Evolutionary conservation across 2,113 vertebrate genomes (phyloP), one percentile per base, ranked within the genome.

Genomic region (Lagopus leucura): DNA sequence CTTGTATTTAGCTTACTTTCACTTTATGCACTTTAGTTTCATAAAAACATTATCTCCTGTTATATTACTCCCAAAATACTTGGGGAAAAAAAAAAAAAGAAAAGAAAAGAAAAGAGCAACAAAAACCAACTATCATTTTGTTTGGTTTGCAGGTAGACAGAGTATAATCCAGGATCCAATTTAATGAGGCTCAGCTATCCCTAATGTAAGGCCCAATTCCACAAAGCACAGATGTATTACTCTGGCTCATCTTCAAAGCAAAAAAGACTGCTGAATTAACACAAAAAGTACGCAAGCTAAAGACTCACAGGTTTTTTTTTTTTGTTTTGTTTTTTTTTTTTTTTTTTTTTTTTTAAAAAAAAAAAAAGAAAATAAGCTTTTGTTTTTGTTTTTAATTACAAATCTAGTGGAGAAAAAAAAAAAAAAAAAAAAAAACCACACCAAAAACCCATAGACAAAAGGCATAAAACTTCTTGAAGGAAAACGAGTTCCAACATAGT

Each of bases 1-100:
- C 54, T 92, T 88, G 8, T 60, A 87, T 70, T 92, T 75, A 81
- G 52, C 34, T n/a, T 66, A 10, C 17, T 79, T 85, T 71, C 34
- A 30, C 50, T 38, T 9, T 38, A 22, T 43, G 42, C 42, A 43
- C 15, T 43, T 43, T 7, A 43, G 42, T 43, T 43, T 70, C 78
- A 92, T 55, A 12, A 61, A 69, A 95, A 67, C 10, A 64, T 61
- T 45, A 64, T 48, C 48, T 71, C 10, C 20, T 75, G 32, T 57
- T 66, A 52, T 36, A 42, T 32, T 43, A 34, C 21, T 61, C 63
- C 38, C 38, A 81, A 55, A 76, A 69, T 48, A 13, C 8, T 38
- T 18, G 36, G 12, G 2, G 27, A 4, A 7, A 55, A 57, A 55
- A 55, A 54, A 17, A 40, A 40, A 40, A 40, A 40, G 5, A 30